phyloP scores from a whole-genome alignment of 2,888 invertebrate genomes.

The Synanthedon formicaeformis region DNA sequence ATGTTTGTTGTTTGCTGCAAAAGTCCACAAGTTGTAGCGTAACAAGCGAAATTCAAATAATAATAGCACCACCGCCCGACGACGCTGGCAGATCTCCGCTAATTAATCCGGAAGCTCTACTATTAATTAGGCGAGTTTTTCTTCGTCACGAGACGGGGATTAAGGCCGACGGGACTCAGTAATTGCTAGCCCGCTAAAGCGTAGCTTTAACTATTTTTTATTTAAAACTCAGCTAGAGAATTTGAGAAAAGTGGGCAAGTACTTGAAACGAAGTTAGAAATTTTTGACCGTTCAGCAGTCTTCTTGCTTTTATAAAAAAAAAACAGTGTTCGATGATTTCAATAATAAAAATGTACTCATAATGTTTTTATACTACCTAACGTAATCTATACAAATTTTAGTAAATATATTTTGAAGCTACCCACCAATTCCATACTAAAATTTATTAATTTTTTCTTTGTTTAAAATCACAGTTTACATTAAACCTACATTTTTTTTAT shows the following conservation, averaged over 20 bases:
- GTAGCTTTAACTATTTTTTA: slow-evolving; percentile 13
- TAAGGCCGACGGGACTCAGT: slow-evolving; percentile 32
- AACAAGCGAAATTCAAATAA: slow-evolving; percentile 1
- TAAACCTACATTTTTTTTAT: too few species aligned
- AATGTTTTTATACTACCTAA: too few species aligned
- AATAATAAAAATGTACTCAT: too few species aligned
- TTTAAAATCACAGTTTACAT: too few species aligned
- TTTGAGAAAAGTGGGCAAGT: background rate
- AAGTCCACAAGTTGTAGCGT: slow-evolving; percentile 1
- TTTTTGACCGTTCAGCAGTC: background rate
- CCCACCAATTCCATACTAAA: too few species aligned
- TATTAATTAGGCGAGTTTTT: slow-evolving; percentile 62
- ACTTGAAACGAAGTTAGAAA: background rate
- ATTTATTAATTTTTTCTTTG: too few species aligned
- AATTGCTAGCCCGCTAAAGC: slow-evolving; percentile 29
- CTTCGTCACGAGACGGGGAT: slow-evolving; percentile 38
- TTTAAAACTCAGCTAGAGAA: slow-evolving; percentile 10
- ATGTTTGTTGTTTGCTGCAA: slow-evolving; percentile 1
- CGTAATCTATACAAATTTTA: too few species aligned
- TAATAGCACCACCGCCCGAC: background rate
- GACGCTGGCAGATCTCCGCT: slow-evolving; percentile 29
- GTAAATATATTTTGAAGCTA: too few species aligned
- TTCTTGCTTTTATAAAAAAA: too few species aligned
- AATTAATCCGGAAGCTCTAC: slow-evolving; percentile 55
- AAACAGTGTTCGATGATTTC: too few species aligned